phyloP scores from a whole-genome alignment of 2,113 vertebrate genomes.

The Hypanus sabinus region DNA sequence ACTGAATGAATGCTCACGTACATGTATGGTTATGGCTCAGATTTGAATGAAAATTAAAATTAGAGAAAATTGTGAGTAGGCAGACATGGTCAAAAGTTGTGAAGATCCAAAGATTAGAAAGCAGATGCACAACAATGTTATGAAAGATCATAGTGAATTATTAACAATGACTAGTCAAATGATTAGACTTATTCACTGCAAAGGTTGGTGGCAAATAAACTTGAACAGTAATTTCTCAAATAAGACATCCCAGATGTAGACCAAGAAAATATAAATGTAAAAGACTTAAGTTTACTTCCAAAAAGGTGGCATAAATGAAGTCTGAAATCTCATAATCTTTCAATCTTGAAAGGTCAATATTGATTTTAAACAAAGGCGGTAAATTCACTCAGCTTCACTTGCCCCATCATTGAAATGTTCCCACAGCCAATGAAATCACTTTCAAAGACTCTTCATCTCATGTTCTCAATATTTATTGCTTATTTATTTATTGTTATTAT shows the following conservation, averaged over 20 bases:
- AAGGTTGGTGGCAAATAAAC: not conserved
- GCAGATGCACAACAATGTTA: not conserved
- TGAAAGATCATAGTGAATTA: not conserved
- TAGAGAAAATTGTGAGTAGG: not conserved
- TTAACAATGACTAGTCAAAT: not conserved
- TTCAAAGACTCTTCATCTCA: too few relatives aligned
- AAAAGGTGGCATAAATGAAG: not conserved
- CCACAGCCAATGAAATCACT: too few relatives aligned
- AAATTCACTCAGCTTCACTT: too few relatives aligned
- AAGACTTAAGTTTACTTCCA: not conserved
- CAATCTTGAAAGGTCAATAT: too few relatives aligned
- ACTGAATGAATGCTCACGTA: not conserved
- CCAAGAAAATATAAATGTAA: not conserved
- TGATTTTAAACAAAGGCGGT: too few relatives aligned
- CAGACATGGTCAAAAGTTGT: too few relatives aligned
- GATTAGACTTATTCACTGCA: not conserved
- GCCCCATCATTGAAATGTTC: too few relatives aligned
- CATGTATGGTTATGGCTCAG: not conserved
- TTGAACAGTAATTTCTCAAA: not conserved
- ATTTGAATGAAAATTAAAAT: not conserved
- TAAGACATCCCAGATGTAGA: not conserved
- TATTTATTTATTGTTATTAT: too few relatives aligned
- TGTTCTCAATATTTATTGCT: too few relatives aligned
- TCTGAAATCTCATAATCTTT: too few relatives aligned
- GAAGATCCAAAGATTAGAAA: not conserved